A percentile compares a stretch with the other conserved stretches of the same genome.
Evolutionary conservation across 2,888 invertebrate genomes (phyloP).

Genomic region (Pyrrhia umbra): DNA sequence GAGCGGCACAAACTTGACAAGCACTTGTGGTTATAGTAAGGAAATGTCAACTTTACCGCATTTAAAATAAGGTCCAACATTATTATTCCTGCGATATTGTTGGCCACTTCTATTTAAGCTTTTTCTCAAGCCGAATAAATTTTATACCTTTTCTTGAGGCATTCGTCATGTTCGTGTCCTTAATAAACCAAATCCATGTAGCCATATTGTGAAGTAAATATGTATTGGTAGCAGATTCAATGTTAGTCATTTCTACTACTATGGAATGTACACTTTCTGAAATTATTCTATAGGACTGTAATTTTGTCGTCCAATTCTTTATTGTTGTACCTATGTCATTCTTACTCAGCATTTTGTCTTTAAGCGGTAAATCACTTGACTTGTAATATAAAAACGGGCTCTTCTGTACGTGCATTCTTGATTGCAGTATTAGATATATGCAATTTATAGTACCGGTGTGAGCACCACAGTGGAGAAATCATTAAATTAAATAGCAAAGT

Average conservation of each 20-base stretch:
- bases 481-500: neutral
- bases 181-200: neutral
- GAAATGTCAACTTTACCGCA: neutral
- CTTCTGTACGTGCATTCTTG: neutral
- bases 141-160: neutral
- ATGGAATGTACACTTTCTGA: conserved; percentile 19
- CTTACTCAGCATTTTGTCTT: conserved; percentile 30
- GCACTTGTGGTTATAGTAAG: neutral
- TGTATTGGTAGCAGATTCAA: conserved; percentile 26
- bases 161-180: neutral
- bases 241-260: neutral
- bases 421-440: too few relatives aligned
- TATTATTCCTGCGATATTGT: neutral
- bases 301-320: conserved; percentile 34
- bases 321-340: conserved; percentile 29
- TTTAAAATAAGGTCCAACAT: conserved; percentile 1
- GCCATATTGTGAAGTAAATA: conserved; percentile 5
- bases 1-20: neutral
- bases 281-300: conserved; percentile 24
- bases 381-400: too few relatives aligned
- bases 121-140: neutral
- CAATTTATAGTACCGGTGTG: too few relatives aligned
- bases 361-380: conserved; percentile 23
- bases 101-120: neutral
- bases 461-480: too few relatives aligned